Evolutionary conservation across 2,888 invertebrate species (phyloP).

Genomic region (Oligia strigilis): DNA sequence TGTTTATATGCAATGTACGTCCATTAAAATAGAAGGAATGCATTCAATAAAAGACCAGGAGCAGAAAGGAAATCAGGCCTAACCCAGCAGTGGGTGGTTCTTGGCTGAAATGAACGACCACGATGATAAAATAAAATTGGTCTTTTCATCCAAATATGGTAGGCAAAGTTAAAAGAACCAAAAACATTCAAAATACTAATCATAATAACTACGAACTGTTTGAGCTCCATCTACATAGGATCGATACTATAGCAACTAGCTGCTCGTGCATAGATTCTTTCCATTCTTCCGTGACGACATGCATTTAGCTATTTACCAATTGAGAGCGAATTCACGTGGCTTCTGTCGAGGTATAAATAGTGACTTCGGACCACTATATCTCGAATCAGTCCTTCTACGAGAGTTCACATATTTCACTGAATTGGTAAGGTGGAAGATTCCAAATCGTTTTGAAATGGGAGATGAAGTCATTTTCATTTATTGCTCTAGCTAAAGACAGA

Average conservation of each 20-base stretch:
- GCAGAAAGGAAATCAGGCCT: not conserved
- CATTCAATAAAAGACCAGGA: not conserved
- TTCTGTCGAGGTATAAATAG: not conserved
- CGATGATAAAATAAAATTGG: not conserved
- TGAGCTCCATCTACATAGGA: not conserved
- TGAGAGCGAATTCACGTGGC: not conserved
- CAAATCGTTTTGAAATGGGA: not conserved
- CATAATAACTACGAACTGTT: not conserved
- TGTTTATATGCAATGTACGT: not conserved
- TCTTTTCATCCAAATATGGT: not conserved
- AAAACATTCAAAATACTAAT: not conserved
- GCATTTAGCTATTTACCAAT: slow-evolving; percentile 18
- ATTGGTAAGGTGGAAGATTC: not conserved
- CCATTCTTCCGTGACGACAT: slow-evolving; percentile 19
- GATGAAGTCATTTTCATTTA: not conserved
- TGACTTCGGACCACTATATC: not conserved
- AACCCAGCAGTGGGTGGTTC: not conserved
- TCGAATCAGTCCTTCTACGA: not conserved
- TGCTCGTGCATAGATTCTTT: not conserved
- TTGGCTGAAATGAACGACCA: not conserved
- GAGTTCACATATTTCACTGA: not conserved
- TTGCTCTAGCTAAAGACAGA: not conserved
- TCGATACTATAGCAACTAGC: not conserved
- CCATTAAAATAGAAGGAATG: not conserved
- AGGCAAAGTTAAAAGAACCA: not conserved